Evolutionary conservation across 2,113 vertebrate genomes (phyloP).

Genomic region (Rhodinocichla rosea): DNA sequence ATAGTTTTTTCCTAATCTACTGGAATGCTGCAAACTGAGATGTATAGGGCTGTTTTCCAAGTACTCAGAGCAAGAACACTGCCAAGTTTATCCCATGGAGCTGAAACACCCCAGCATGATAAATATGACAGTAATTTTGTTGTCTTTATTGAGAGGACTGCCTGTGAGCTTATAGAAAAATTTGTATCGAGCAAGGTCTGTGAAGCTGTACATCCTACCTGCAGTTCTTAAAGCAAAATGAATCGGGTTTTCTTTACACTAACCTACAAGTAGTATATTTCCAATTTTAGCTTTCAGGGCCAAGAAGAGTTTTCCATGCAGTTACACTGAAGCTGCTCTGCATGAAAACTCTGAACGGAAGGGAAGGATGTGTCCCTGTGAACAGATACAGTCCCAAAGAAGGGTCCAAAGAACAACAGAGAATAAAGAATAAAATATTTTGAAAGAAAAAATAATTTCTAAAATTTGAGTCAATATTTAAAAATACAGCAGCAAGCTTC

Average conservation of each 20-base stretch:
- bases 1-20: background rate
- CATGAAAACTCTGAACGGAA: background rate
- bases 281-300: background rate
- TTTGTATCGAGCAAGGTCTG: fast-evolving
- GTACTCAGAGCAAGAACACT: background rate
- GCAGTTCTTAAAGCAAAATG: background rate
- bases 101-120: background rate
- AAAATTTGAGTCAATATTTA: background rate
- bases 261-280: background rate
- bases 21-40: conserved; percentile 12
- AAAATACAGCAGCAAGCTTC: background rate
- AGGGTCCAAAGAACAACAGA: background rate
- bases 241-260: background rate
- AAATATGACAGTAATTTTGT: background rate
- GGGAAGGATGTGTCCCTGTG: background rate
- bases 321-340: background rate
- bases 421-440: background rate
- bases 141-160: background rate
- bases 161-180: background rate
- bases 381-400: background rate
- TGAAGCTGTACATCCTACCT: background rate
- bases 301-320: background rate
- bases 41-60: background rate
- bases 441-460: background rate
- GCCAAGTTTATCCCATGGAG: background rate